Evolutionary conservation across 2,888 invertebrate species (phyloP), one percentile per base, ranked within the genome.

Genomic region (Idaea aversata): DNA sequence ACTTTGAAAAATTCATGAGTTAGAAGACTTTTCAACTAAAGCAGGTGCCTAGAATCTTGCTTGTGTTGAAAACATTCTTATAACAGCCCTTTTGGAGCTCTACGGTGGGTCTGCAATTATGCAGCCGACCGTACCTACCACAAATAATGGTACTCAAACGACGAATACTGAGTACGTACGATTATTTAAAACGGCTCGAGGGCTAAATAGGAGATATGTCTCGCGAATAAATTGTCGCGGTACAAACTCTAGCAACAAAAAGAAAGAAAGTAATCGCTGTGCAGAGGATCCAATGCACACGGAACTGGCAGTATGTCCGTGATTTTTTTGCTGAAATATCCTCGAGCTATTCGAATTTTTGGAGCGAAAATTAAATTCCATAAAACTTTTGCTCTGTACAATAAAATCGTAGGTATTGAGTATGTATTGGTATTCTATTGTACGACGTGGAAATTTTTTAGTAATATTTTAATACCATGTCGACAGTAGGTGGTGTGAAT

Each of bases 211-310:
- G 77, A 80, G 84, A 86, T 84, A 87, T 76, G 84, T 82, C 82
- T 79, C 77, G 76, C 77, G 81, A 87, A 88, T 88, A 88, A 86
- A 88, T 88, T 81, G 87, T 80, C 78, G 79, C 71, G 73, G 78
- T 73, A 70, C 68, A 68, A 74, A 76, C 70, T 73, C 67, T 64
- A 25, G 67, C 67, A 65, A 59, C 59, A 61, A 71, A 75, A 77
- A 77, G 74, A 70, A 66, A 69, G 59, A 69, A 72, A 71, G 72
- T 74, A 72, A 63, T 69, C 72, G 64, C 66, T 78, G 77, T 75
- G 67, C 65, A 67, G 65, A 73, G 65, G 73, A 47, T 47, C 13
- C 47, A 10, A 47, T 47, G 47, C 10, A 47, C 47, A 10, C 13
- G 47, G 13, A 47, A 47, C 47, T 4, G 47, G 47, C 47, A 47